These are phyloP conservation scores for Myxocyprinus asiaticus DNA, from an alignment of 2,113 vertebrate species.

Conservation along the genomic window DNA sequence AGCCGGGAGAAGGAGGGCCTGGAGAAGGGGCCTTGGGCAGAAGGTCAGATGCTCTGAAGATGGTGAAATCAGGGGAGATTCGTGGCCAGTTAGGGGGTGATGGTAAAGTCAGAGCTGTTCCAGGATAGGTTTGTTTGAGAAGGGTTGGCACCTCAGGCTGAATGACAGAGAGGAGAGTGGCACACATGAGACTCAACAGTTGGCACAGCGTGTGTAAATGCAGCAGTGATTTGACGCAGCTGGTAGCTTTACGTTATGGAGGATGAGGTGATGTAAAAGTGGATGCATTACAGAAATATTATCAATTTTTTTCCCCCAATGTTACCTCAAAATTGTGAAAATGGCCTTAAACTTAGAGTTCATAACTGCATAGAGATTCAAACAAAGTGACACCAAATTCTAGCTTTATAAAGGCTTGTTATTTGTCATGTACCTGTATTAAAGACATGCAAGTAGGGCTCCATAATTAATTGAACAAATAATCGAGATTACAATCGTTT, in stretches of 20 bases:
- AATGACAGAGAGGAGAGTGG: constrained; percentile 46
- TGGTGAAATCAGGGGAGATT: constrained; percentile 55
- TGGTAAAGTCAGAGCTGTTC: background rate
- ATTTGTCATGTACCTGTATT: no score
- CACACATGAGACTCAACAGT: constrained; percentile 35
- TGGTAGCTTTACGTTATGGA: constrained; percentile 7
- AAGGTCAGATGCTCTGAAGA: constrained; percentile 56
- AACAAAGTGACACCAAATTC: background rate
- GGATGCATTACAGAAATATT: background rate
- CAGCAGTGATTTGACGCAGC: background rate
- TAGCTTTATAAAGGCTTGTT: no score
- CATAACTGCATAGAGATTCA: background rate
- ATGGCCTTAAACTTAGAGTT: background rate
- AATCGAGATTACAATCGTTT: no score
- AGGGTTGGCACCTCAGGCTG: constrained; percentile 39
- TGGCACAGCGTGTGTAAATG: background rate
- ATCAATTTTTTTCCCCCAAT: no score
- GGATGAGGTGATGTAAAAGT: background rate
- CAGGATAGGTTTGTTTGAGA: constrained; percentile 26
- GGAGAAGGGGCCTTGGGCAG: constrained; percentile 45
- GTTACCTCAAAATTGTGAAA: background rate
- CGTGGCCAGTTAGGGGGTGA: constrained; percentile 21
- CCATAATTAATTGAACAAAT: no score
- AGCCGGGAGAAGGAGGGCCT: constrained; percentile 45
- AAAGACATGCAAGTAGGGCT: no score